Conservation (phyloP, 2,797 vertebrate genomes). For the Molossus molossus region DNA sequence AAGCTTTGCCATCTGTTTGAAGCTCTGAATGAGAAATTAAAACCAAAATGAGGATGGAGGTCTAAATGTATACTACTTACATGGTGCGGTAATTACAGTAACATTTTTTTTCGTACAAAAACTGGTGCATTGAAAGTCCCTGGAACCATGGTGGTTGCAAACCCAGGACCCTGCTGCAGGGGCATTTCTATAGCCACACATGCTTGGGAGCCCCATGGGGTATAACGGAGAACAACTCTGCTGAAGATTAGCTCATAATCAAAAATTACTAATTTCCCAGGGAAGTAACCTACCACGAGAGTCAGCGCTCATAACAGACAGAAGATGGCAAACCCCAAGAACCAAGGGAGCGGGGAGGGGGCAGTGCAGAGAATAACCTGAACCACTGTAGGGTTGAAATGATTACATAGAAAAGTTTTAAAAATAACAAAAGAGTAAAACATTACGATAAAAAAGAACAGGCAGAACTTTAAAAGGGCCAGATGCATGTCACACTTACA, state of each 20-base stretch:
- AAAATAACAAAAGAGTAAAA: conserved; percentile 3
- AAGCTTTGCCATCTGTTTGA: conserved; percentile 42
- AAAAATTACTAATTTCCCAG: not conserved
- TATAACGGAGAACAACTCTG: not conserved
- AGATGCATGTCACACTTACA: not conserved
- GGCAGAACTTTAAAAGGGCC: not conserved
- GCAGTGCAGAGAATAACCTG: not conserved
- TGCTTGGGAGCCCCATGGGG: not conserved
- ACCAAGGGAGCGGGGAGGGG: not conserved
- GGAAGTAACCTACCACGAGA: not conserved
- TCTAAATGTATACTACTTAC: not conserved
- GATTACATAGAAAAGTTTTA: not conserved
- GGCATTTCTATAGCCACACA: not conserved
- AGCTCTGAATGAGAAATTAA: conserved; percentile 6
- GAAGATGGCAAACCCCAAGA: not conserved
- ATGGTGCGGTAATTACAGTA: not conserved
- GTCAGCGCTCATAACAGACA: not conserved
- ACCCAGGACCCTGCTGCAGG: not conserved
- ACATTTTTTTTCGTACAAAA: not conserved
- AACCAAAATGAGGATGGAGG: not conserved
- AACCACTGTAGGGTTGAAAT: not conserved
- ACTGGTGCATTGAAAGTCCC: not conserved
- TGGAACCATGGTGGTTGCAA: not conserved
- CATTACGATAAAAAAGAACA: not conserved
- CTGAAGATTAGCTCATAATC: not conserved